These are phyloP conservation scores for Argyra leucocephala DNA, from an alignment of 2,888 invertebrate genomes.

Conservation along the genomic window DNA sequence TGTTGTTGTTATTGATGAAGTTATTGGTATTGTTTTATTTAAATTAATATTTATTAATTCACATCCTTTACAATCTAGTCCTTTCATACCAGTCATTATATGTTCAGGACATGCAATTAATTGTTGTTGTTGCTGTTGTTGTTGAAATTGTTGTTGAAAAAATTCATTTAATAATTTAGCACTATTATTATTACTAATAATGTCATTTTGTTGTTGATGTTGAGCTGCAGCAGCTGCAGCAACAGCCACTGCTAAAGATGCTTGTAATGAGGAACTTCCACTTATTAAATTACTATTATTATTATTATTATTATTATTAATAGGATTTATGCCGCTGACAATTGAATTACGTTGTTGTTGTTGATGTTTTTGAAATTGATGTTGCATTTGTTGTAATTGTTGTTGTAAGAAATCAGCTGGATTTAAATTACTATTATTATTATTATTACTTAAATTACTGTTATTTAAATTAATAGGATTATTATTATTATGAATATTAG, in stretches of 20 bases:
- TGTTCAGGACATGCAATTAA: slow-evolving; percentile 35
- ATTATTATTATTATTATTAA: slow-evolving; percentile 17
- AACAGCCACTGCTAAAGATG: slow-evolving; percentile 33
- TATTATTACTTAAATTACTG: not conserved
- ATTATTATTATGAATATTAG: not conserved
- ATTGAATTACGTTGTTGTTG: slow-evolving; percentile 12
- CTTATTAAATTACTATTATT: slow-evolving; percentile 38
- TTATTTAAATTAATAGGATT: not conserved
- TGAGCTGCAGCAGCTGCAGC: slow-evolving; percentile 23
- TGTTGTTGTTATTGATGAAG: slow-evolving; percentile 26
- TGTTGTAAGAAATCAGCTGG: slow-evolving; percentile 23
- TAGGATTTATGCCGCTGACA: slow-evolving; percentile 15
- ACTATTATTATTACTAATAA: slow-evolving; percentile 28
- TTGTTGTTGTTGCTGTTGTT: slow-evolving; percentile 25
- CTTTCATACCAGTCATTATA: slow-evolving; percentile 31
- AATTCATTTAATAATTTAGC: slow-evolving; percentile 41
- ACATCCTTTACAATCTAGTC: slow-evolving; percentile 40
- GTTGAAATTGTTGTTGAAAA: slow-evolving; percentile 33
- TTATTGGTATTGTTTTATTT: slow-evolving; percentile 30
- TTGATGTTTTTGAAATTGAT: slow-evolving; percentile 17
- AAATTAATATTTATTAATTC: slow-evolving; percentile 36
- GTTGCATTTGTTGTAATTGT: slow-evolving; percentile 24
- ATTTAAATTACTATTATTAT: not conserved
- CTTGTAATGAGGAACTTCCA: slow-evolving; percentile 35
- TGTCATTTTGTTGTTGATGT: slow-evolving; percentile 17